Conservation (phyloP, 2,113 vertebrate species). For the Monopterus albus region DNA sequence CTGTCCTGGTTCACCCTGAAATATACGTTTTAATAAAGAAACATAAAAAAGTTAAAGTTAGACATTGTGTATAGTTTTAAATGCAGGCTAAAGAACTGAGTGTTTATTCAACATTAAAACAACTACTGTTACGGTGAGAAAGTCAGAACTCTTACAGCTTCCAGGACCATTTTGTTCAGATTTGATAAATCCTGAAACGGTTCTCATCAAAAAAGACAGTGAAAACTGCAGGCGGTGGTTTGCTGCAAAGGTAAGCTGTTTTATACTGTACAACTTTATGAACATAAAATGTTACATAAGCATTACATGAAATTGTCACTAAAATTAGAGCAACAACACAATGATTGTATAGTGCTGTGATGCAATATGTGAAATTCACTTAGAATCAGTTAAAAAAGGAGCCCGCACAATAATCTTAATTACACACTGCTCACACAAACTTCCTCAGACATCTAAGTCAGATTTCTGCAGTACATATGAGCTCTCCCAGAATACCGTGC, state of each 20-base stretch:
- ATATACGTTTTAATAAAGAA: slow-evolving; percentile 40
- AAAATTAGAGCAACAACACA: no score
- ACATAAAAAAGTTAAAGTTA: slow-evolving; percentile 4
- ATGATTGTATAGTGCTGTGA: background rate
- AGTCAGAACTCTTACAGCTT: slow-evolving; percentile 9
- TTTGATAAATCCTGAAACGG: slow-evolving; percentile 16
- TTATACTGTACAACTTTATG: no score
- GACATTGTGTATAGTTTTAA: slow-evolving; percentile 20
- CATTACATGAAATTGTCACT: no score
- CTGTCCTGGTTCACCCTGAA: slow-evolving; percentile 89
- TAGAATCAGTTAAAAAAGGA: background rate
- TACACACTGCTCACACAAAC: background rate
- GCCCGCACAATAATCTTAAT: background rate
- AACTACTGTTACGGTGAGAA: background rate
- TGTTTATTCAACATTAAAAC: slow-evolving; percentile 29
- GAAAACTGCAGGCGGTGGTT: no score
- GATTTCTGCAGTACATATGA: background rate
- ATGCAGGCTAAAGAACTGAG: slow-evolving; percentile 26
- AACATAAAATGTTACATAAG: no score
- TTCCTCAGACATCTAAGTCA: background rate
- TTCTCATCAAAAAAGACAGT: no score
- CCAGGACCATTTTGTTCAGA: slow-evolving; percentile 23
- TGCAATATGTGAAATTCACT: background rate
- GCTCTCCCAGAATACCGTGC: background rate
- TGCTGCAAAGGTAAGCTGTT: no score